Percentiles rank a stretch among this genome's conserved stretches.
These are phyloP conservation scores for Babylonia areolata DNA, from an alignment of 1,140 invertebrate species.

Conservation along the genomic window DNA sequence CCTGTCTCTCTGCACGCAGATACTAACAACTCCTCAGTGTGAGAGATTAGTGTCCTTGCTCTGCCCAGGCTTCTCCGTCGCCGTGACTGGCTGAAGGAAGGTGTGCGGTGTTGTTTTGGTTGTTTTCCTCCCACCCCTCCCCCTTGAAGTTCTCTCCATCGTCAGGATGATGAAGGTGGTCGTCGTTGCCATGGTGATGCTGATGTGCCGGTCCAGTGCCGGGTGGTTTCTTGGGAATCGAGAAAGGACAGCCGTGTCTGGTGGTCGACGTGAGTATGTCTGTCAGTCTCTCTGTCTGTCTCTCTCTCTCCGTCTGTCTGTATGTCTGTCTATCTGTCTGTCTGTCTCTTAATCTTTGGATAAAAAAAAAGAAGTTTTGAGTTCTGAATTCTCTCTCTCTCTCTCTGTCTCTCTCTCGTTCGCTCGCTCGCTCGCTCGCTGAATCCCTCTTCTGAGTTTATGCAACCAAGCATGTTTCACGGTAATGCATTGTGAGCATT, in stretches of 20 bases:
- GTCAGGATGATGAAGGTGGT: conserved; percentile 34
- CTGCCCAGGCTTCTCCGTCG: background rate
- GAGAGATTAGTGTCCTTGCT: background rate
- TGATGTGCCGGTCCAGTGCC: conserved; percentile 1
- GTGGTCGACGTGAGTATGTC: conserved; percentile 18
- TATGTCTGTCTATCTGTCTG: background rate
- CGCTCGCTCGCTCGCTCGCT: too few species aligned
- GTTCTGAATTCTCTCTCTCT: too few species aligned
- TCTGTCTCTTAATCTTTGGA: background rate
- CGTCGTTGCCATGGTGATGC: background rate
- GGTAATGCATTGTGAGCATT: too few species aligned
- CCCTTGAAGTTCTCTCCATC: too few species aligned
- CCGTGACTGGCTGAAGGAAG: too few species aligned
- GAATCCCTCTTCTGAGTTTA: too few species aligned
- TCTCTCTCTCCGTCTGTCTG: too few species aligned
- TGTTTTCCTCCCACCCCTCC: too few species aligned
- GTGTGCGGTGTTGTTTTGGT: too few species aligned
- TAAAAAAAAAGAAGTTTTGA: too few species aligned
- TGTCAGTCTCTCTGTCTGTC: background rate
- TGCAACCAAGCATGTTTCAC: too few species aligned
- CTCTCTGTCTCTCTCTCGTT: too few species aligned
- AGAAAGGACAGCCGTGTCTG: conserved; percentile 14
- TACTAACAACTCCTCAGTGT: background rate
- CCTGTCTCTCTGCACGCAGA: background rate
- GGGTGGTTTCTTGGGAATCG: conserved; percentile 9